Conservation (phyloP, 2,888 invertebrate species). For the Epirrhoe alternata region DNA sequence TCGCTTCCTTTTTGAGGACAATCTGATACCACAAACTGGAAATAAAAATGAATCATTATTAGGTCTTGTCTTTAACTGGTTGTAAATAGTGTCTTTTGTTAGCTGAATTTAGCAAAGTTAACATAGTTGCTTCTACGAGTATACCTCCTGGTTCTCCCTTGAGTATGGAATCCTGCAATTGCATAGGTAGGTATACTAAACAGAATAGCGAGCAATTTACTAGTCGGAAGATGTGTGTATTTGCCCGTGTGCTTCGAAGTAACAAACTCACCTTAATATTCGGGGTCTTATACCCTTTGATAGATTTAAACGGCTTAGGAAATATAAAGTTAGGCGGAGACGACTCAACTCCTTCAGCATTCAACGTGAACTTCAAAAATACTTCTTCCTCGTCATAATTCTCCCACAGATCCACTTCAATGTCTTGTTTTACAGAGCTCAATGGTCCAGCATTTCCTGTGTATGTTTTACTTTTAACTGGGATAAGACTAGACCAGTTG, state of each 20-base stretch:
- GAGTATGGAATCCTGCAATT: too few species aligned
- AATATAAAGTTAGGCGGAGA: constrained; percentile 89
- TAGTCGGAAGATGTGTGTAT: background rate
- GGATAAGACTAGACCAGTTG: constrained; percentile 82
- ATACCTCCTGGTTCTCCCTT: too few species aligned
- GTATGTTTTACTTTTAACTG: constrained; percentile 61
- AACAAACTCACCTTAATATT: constrained; percentile 79
- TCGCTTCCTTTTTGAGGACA: constrained; percentile 35
- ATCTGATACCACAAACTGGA: constrained; percentile 62
- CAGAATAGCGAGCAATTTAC: background rate
- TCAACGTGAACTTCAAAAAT: constrained; percentile 81
- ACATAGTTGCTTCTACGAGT: too few species aligned
- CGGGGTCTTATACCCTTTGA: constrained; percentile 80
- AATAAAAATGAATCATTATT: constrained; percentile 27
- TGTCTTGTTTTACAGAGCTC: constrained; percentile 61
- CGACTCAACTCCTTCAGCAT: constrained; percentile 67
- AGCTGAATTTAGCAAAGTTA: too few species aligned
- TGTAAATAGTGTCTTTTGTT: too few species aligned
- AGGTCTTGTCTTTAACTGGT: too few species aligned
- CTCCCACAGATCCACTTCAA: constrained; percentile 56
- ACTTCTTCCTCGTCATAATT: constrained; percentile 57
- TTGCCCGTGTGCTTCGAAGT: background rate
- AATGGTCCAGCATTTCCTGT: constrained; percentile 56
- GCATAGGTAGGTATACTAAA: too few species aligned
- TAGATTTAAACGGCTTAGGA: constrained; percentile 84